Evolutionary conservation across 2,113 vertebrate genomes (phyloP).

Genomic region (Heterochromis multidens): DNA sequence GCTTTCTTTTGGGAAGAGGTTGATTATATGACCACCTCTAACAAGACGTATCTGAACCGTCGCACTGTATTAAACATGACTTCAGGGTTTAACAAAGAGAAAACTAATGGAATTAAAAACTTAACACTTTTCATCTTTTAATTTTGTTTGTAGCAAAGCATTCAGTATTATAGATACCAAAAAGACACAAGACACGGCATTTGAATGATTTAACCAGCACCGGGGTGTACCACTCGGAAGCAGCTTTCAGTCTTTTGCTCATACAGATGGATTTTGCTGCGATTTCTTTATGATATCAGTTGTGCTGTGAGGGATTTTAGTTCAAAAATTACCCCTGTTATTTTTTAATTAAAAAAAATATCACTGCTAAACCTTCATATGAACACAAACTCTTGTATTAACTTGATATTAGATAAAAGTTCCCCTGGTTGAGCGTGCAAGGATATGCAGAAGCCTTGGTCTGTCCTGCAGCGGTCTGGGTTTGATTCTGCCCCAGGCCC

Average conservation of each 20-base stretch:
- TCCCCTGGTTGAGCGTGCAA: not conserved
- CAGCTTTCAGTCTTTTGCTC: not conserved
- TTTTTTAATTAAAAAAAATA: not conserved
- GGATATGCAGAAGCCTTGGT: not conserved
- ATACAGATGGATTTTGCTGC: not conserved
- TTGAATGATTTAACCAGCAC: not conserved
- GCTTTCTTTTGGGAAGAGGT: not conserved
- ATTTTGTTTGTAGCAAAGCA: not conserved
- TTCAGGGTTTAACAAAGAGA: not conserved
- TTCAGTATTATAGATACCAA: not conserved
- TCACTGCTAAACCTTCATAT: not conserved
- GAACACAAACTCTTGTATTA: not conserved
- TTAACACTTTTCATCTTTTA: not conserved
- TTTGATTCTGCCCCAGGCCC: not conserved
- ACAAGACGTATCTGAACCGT: not conserved
- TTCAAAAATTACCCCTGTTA: not conserved
- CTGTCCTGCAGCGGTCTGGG: not conserved
- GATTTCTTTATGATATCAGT: not conserved
- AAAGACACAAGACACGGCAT: not conserved
- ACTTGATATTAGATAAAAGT: not conserved
- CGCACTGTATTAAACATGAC: not conserved
- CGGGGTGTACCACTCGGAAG: not conserved
- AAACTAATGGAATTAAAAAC: not conserved
- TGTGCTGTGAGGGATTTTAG: not conserved
- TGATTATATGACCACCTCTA: not conserved